Conservation (phyloP, 1,140 invertebrate species). For the Acyrthosiphon pisum region DNA sequence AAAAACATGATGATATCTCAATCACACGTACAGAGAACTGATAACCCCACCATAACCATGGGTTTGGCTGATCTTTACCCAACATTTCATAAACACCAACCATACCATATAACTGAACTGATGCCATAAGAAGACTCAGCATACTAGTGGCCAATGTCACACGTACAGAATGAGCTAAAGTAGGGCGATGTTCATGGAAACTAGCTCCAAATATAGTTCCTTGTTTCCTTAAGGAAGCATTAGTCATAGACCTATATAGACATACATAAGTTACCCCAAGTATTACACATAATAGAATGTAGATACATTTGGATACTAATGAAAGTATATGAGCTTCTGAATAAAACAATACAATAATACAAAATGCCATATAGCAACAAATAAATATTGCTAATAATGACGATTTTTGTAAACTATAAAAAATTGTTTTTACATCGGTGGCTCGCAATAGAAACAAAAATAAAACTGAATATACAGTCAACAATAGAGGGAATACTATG, state of each 20-base stretch:
- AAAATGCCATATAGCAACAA: slow-evolving; percentile 73
- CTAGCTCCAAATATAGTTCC: slow-evolving; percentile 63
- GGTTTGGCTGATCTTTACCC: slow-evolving; percentile 65
- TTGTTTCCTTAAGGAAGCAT: slow-evolving; percentile 64
- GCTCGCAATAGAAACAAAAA: slow-evolving; percentile 83
- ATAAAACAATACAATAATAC: slow-evolving; percentile 80
- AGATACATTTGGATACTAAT: slow-evolving; percentile 81
- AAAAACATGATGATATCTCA: slow-evolving; percentile 81
- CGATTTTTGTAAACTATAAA: slow-evolving; percentile 67
- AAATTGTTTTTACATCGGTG: slow-evolving; percentile 66
- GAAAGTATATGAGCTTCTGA: slow-evolving; percentile 70
- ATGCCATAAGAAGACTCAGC: slow-evolving; percentile 80
- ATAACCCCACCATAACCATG: slow-evolving; percentile 90
- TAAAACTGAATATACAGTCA: slow-evolving; percentile 83
- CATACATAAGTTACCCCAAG: slow-evolving; percentile 85
- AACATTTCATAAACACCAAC: slow-evolving; percentile 73
- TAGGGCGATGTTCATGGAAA: slow-evolving; percentile 64
- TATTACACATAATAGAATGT: slow-evolving; percentile 78
- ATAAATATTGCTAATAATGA: slow-evolving; percentile 69
- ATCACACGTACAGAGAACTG: slow-evolving; percentile 82
- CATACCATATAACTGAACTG: slow-evolving; percentile 82
- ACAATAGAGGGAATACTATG: slow-evolving; percentile 81
- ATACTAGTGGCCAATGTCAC: slow-evolving; percentile 85
- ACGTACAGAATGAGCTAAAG: slow-evolving; percentile 75
- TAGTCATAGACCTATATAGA: slow-evolving; percentile 70